Evolutionary conservation across 2,113 vertebrate species (phyloP), one percentile per base, ranked within the genome.

Genomic region (Equus przewalskii): DNA sequence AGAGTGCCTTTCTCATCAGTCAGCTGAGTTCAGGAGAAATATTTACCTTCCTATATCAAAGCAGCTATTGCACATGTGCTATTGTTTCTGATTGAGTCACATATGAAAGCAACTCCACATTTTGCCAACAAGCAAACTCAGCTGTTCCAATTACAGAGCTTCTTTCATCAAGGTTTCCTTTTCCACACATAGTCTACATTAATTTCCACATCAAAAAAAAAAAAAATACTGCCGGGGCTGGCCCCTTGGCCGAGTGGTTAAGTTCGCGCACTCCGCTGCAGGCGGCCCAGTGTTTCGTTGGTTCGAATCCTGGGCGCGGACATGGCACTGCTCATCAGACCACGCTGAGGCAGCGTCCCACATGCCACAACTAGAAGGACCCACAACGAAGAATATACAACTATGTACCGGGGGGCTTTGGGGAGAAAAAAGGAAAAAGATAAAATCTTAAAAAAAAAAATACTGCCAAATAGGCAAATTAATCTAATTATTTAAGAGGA

Each of bases 71-170:
- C 89, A 80, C 44, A 72, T 51, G 84, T 30, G 60, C 70, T 73
- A 49, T 79, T 87, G 85, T 78, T 67, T 89, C 28, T 19, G 75
- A 84, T 9, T 80, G 93, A 98, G 95, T 98, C 98, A 97, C 93
- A 81, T 21, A 54, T 2, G 75, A 97, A 95, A 97, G 95, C 93
- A 91, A 73, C 86, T 91, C 84, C 21, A 10, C 70, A 58, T 62
- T 89, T 80, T 65, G 94, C 95, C 89, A 56, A 96, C 79, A 94
- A 62, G 90, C 82, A 83, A 85, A 80, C 46, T 93, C 93, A 78
- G 93, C 80, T 73, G 60, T 46, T 84, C 83, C 76, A 70, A 44
- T 81, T 54, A 90, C 92, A 44, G 85, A 67, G 76, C n/a, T 62
- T 30, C 87, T 92, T 94, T 70, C 54, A 82, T 67, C 33, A 58